A percentile compares a stretch with the other conserved stretches of the same genome.
Conservation (phyloP, 2,797 vertebrate species). For the Ctenopoma kingsleyae region DNA sequence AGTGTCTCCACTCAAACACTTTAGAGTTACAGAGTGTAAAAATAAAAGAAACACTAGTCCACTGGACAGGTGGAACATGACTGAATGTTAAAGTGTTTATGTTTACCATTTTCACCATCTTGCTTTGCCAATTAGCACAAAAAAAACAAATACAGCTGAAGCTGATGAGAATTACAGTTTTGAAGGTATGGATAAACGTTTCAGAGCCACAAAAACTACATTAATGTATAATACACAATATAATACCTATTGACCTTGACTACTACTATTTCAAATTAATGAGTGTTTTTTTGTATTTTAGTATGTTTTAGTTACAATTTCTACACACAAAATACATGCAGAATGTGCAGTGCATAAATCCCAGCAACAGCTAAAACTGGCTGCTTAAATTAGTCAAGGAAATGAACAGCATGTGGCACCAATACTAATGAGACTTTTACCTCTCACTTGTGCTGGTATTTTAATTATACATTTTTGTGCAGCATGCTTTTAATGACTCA, state of each 20-base stretch:
- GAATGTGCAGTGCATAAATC: slow-evolving; percentile 45
- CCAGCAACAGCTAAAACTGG: slow-evolving; percentile 33
- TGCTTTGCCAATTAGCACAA: too few relatives aligned
- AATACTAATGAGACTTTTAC: slow-evolving; percentile 78
- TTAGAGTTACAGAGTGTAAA: too few relatives aligned
- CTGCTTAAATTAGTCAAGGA: slow-evolving; percentile 71
- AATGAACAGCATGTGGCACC: slow-evolving; percentile 66
- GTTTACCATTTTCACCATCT: not conserved
- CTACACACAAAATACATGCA: slow-evolving; percentile 38
- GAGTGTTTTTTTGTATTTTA: too few relatives aligned
- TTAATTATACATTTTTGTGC: slow-evolving; percentile 83
- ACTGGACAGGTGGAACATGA: too few relatives aligned
- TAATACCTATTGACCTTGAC: slow-evolving; percentile 9
- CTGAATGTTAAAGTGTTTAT: too few relatives aligned
- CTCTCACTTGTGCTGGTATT: slow-evolving; percentile 68
- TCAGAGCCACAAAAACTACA: not conserved
- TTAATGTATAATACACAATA: slow-evolving; percentile 8
- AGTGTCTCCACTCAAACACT: too few relatives aligned
- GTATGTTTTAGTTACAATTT: not conserved
- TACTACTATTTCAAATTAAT: slow-evolving; percentile 8
- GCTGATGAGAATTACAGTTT: not conserved
- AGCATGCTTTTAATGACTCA: slow-evolving; percentile 80
- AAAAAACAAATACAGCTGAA: not conserved
- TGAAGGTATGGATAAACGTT: not conserved
- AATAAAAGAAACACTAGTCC: too few relatives aligned